Evolutionary conservation across 2,888 invertebrate species (phyloP).

Genomic region (Drosophila emarginata): DNA sequence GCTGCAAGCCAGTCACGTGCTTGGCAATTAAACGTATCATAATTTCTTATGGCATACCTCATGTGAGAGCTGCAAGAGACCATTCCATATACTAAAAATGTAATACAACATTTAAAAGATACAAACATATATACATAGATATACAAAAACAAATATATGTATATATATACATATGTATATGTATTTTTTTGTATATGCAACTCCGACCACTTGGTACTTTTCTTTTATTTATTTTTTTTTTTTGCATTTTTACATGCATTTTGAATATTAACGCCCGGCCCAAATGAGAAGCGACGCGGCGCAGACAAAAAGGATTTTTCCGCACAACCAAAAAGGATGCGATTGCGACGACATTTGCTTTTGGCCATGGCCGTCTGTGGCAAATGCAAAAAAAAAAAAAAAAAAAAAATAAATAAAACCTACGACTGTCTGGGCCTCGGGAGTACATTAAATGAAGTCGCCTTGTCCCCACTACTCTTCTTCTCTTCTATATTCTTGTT

Average conservation of each 20-base stretch:
- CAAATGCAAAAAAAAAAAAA: conserved; percentile 32
- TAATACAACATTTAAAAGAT: not conserved
- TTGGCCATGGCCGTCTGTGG: conserved; percentile 69
- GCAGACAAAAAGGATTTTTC: conserved; percentile 69
- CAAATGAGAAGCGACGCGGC: conserved; percentile 63
- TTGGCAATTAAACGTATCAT: conserved; percentile 75
- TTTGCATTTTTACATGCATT: conserved; percentile 73
- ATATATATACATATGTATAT: not conserved
- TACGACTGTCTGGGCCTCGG: conserved; percentile 50
- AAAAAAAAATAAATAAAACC: not conserved
- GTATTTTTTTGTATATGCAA: not conserved
- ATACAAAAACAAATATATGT: not conserved
- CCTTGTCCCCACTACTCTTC: conserved; percentile 14
- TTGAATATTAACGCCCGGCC: conserved; percentile 64
- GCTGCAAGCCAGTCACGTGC: conserved; percentile 67
- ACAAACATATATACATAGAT: not conserved
- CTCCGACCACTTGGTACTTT: conserved; percentile 16
- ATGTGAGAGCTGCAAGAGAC: conserved; percentile 17
- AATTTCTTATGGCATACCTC: conserved; percentile 62
- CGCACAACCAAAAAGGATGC: conserved; percentile 65
- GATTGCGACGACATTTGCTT: conserved; percentile 52
- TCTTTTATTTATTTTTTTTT: not conserved
- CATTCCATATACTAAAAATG: not conserved
- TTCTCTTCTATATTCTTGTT: too few relatives aligned
- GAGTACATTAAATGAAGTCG: conserved; percentile 72